Evolutionary conservation across 2,797 vertebrate species (phyloP), one percentile per base, ranked within the genome.

Genomic region (Pteronotus mesoamericanus): DNA sequence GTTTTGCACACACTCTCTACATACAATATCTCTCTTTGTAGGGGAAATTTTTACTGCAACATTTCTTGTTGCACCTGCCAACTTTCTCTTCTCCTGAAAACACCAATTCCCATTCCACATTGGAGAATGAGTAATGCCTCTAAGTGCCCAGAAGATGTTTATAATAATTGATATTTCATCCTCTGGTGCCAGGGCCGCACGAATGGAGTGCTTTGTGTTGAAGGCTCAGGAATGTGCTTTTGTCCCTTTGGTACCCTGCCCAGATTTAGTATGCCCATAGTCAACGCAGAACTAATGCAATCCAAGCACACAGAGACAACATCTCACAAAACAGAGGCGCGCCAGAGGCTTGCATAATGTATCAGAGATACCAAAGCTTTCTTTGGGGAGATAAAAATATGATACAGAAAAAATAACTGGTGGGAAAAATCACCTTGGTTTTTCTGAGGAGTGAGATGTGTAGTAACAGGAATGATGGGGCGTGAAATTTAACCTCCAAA

Each of bases 101-200:
- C 84, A 4, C 75, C 32, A 93, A 92, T 95, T 90, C 89, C 42
- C 44, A 90, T 95, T 96, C 66, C 22, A 77, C 48, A 93, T 42
- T 37, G 4, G 89, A 97, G 84, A 84, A 79, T 46, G 71, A 98
- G 21, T 51, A 97, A 92, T 97, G 21, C 12, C 3, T 96, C 95
- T 95, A 46, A 96, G 94, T 94, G 75, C 94, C 34, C 26, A 46
- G 80, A 97, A 97, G 91, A 90, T 97, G 80, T 93, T 98, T 93
- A 37, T 77, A 89, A 94, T 97, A 97, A 98, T 88, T 97, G 94
- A 97, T 97, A 86, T 97, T 86, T 96, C 9, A 94, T 94, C 82
- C 10, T 44, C 89, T 75, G 48, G 55, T 96, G 79, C 92, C 95
- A 96, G 72, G 57, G 34, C 66, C 87, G 44, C 39, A 91, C 0